These are phyloP conservation scores for Siniperca undulata DNA, from an alignment of 2,797 vertebrate species.

Conservation along the genomic window DNA sequence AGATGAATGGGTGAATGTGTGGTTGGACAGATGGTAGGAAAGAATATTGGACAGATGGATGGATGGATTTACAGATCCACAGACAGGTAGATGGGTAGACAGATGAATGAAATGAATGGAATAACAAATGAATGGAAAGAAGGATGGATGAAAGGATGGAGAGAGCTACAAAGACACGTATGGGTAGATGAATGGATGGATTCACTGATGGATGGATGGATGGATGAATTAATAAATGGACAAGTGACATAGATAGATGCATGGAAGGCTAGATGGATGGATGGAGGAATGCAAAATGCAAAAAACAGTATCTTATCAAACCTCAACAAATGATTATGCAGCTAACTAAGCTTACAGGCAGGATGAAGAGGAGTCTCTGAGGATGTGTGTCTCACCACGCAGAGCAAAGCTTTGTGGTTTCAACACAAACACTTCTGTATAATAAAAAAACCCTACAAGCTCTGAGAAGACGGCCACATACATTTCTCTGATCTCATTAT, in stretches of 20 bases:
- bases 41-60: too few relatives aligned
- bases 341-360: slow-evolving; percentile 70
- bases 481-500: slow-evolving; percentile 41
- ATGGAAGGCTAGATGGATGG: not conserved
- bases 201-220: not conserved
- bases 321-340: slow-evolving; percentile 67
- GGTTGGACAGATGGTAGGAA: too few relatives aligned
- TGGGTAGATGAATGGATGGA: not conserved
- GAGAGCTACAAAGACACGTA: too few relatives aligned
- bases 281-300: too few relatives aligned
- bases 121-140: too few relatives aligned
- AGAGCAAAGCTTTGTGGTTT: slow-evolving; percentile 48
- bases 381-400: slow-evolving; percentile 54
- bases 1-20: not conserved
- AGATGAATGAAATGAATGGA: too few relatives aligned
- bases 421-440: slow-evolving; percentile 51
- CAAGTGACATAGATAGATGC: too few relatives aligned
- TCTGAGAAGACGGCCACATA: not conserved
- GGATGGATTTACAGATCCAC: too few relatives aligned
- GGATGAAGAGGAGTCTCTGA: slow-evolving; percentile 62
- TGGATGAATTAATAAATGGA: not conserved
- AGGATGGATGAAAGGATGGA: not conserved
- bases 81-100: too few relatives aligned
- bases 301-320: slow-evolving; percentile 46
- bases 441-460: slow-evolving; percentile 34